Evolutionary conservation across 2,113 vertebrate genomes (phyloP).

Genomic region (Ctenodactylus gundi): DNA sequence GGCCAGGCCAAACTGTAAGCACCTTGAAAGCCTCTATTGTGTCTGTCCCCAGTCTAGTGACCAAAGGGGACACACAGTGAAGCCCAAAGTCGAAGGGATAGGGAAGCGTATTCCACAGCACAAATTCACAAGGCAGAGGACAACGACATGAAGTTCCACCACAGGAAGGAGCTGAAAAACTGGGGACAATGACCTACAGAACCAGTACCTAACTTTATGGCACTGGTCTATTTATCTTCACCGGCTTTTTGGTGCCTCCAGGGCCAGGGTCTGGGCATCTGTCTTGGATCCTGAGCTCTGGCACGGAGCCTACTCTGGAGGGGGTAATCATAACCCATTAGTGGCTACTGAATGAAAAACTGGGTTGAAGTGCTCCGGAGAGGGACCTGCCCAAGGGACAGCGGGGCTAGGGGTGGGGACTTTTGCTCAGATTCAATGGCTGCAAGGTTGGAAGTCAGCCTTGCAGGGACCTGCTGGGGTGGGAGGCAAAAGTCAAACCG

Average conservation of each 20-base stretch:
- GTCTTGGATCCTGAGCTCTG: not conserved
- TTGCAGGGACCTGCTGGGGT: not conserved
- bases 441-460: not conserved
- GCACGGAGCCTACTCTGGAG: not conserved
- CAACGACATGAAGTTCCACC: not conserved
- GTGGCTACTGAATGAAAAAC: not conserved
- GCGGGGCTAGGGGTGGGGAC: not conserved
- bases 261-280: too few species aligned
- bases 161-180: not conserved
- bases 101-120: not conserved
- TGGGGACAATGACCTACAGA: too few species aligned
- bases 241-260: not conserved
- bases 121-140: not conserved
- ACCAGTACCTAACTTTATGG: not conserved
- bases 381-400: not conserved
- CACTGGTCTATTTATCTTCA: too few species aligned
- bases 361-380: too few species aligned
- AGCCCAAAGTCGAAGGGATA: not conserved
- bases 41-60: not conserved
- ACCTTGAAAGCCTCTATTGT: not conserved
- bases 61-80: not conserved
- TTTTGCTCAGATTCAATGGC: not conserved
- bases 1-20: not conserved
- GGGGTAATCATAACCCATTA: too few species aligned
- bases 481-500: not conserved